Evolutionary conservation across 2,113 vertebrate genomes (phyloP).

Genomic region (Gobius niger): DNA sequence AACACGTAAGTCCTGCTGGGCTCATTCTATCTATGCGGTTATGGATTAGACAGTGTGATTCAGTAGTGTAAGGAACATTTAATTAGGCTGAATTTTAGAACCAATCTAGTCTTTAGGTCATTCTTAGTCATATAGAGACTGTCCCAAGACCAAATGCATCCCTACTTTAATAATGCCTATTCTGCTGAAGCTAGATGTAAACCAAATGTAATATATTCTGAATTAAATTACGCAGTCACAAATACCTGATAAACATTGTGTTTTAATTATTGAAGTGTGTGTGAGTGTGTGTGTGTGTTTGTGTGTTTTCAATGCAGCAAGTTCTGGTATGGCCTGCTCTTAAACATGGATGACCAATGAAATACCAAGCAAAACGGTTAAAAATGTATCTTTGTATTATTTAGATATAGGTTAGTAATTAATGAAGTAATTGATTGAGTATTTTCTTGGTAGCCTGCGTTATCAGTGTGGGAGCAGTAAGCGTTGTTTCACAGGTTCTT

Average conservation of each 20-base stretch:
- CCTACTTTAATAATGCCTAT: background rate
- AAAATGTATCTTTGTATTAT: no score
- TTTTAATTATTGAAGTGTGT: background rate
- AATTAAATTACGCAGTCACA: background rate
- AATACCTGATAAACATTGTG: no score
- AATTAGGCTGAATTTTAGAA: background rate
- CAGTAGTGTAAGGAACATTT: background rate
- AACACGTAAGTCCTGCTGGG: slow-evolving; percentile 57
- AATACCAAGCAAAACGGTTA: no score
- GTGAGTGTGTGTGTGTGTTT: background rate
- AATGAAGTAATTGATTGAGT: no score
- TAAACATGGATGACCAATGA: slow-evolving; percentile 5
- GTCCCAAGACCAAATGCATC: background rate
- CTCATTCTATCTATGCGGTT: background rate
- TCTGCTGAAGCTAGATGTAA: background rate
- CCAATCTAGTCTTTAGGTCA: background rate
- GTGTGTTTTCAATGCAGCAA: slow-evolving; percentile 53
- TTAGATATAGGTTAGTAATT: no score
- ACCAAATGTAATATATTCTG: background rate
- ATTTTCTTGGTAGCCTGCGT: slow-evolving; percentile 16
- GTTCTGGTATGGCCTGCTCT: slow-evolving; percentile 41
- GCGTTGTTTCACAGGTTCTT: slow-evolving; percentile 53
- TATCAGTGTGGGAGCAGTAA: slow-evolving; percentile 36
- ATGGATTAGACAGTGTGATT: background rate
- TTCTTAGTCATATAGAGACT: background rate